Conservation (phyloP, 2,113 vertebrate genomes). For the Puntigrus tetrazona region DNA sequence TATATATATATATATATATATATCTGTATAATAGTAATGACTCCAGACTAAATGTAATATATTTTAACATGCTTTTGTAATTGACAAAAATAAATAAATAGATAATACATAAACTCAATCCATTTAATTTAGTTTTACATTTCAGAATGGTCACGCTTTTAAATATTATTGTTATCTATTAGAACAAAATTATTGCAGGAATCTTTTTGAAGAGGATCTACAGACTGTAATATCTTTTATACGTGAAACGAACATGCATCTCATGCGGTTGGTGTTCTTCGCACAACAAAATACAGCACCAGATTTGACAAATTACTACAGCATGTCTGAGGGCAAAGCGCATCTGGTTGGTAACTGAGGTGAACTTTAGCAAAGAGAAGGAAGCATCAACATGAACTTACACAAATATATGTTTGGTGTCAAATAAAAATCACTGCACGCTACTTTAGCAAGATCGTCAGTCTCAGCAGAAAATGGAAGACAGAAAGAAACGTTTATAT, state of each 20-base stretch:
- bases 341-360: slow-evolving; percentile 85
- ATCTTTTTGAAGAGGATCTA: background rate
- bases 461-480: background rate
- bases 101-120: background rate
- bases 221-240: background rate
- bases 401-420: slow-evolving; percentile 76
- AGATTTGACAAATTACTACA: slow-evolving; percentile 77
- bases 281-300: slow-evolving; percentile 59
- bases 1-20: too few species aligned
- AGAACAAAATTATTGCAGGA: background rate
- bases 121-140: background rate
- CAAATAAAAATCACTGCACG: slow-evolving; percentile 68
- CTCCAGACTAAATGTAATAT: background rate
- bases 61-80: background rate
- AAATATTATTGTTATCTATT: background rate
- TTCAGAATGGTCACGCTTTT: background rate
- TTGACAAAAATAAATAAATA: background rate
- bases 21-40: too few species aligned
- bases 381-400: slow-evolving; percentile 88
- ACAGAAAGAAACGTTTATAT: too few species aligned
- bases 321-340: slow-evolving; percentile 76
- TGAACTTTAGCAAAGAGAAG: slow-evolving; percentile 87
- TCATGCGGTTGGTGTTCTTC: slow-evolving; percentile 37
- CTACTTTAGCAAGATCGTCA: background rate
- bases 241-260: background rate